Percentiles rank a stretch among this genome's conserved stretches.
Evolutionary conservation across 2,797 vertebrate species (phyloP).

Genomic region (Furcifer pardalis): DNA sequence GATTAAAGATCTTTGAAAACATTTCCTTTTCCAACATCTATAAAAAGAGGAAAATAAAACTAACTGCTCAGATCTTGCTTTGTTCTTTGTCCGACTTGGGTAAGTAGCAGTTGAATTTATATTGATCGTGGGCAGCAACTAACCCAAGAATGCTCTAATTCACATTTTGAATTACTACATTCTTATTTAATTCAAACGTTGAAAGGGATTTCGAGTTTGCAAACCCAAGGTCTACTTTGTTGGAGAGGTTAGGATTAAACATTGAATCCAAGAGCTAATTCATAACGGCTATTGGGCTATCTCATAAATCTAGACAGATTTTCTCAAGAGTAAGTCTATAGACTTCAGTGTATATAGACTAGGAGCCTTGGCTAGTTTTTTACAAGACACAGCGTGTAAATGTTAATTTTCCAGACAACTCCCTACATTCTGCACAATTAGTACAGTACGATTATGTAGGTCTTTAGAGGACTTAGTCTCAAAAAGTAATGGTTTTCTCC

Average conservation of each 20-base stretch:
- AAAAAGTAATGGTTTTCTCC: no score
- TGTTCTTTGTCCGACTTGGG: background rate
- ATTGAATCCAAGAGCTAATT: background rate
- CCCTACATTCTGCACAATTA: no score
- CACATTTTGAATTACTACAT: background rate
- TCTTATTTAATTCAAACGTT: background rate
- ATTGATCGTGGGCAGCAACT: background rate
- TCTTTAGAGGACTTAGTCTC: no score
- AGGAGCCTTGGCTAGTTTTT: no score
- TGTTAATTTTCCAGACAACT: no score
- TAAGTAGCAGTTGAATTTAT: background rate
- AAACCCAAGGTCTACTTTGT: background rate
- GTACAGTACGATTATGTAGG: no score
- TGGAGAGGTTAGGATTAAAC: background rate
- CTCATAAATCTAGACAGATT: background rate
- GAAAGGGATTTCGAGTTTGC: background rate
- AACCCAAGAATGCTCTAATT: background rate
- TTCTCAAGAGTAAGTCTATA: background rate
- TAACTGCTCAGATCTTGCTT: background rate
- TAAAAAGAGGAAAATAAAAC: constrained; percentile 29
- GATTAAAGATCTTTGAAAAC: background rate
- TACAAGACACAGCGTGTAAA: no score
- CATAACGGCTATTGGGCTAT: background rate
- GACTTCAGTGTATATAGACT: no score
- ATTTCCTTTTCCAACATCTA: constrained; percentile 29